Percentiles rank a stretch among this genome's conserved stretches.
Conservation (phyloP, 2,888 invertebrate genomes). For the Rhingia campestris region DNA sequence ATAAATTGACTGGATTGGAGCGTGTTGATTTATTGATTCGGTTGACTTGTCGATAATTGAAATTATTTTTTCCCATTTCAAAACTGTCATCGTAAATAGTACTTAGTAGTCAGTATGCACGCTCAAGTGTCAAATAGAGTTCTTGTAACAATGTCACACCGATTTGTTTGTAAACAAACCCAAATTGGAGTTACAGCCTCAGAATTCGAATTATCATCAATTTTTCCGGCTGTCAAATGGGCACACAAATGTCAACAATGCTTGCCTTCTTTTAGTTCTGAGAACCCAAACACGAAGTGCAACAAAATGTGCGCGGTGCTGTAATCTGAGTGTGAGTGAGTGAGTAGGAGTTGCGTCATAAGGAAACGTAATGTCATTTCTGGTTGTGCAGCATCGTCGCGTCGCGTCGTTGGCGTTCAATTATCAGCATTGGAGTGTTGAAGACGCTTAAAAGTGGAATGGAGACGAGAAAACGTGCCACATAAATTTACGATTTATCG, state of each 20-base stretch:
- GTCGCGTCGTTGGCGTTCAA: slow-evolving; percentile 26
- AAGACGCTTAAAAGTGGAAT: background rate
- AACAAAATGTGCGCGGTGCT: background rate
- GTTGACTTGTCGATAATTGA: slow-evolving; percentile 61
- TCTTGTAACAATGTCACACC: slow-evolving; percentile 12
- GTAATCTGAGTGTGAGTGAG: slow-evolving; percentile 12
- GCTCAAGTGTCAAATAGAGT: slow-evolving; percentile 14
- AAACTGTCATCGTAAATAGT: slow-evolving; percentile 14
- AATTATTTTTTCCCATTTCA: slow-evolving; percentile 16
- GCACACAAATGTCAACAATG: slow-evolving; percentile 24
- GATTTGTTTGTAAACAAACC: slow-evolving; percentile 49
- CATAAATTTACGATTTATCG: slow-evolving; percentile 35
- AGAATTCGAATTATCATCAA: background rate
- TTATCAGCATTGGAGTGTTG: slow-evolving; percentile 19
- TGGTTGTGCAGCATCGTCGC: background rate
- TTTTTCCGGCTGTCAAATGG: background rate
- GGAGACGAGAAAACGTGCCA: slow-evolving; percentile 26
- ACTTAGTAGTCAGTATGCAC: background rate
- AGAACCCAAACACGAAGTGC: slow-evolving; percentile 13
- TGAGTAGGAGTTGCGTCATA: slow-evolving; percentile 40
- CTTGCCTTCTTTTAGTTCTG: slow-evolving; percentile 23
- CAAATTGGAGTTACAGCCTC: background rate
- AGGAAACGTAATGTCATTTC: slow-evolving; percentile 21
- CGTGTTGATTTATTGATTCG: slow-evolving; percentile 73
- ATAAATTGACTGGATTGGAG: slow-evolving; percentile 61